These are phyloP conservation scores for Ennomos fuscantarius DNA, from an alignment of 2,888 invertebrate species.

Conservation along the genomic window DNA sequence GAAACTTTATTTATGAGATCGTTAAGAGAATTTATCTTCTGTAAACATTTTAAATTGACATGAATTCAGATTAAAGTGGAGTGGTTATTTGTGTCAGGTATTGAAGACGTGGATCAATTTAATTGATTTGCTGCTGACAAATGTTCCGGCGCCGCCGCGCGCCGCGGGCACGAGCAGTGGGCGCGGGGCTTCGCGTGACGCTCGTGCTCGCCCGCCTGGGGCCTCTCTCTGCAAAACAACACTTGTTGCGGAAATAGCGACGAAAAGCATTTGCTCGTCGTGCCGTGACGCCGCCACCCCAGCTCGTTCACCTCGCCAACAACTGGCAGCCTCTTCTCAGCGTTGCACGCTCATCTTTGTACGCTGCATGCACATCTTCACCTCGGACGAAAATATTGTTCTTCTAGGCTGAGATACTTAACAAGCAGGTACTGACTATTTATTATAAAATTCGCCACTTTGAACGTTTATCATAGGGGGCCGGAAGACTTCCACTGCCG, in stretches of 20 bases:
- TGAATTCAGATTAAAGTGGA: constrained; percentile 17
- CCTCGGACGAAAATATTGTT: not conserved
- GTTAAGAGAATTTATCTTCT: constrained; percentile 8
- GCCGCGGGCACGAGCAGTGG: constrained; percentile 4
- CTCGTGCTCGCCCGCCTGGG: constrained; percentile 63
- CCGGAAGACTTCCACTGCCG: too few relatives aligned
- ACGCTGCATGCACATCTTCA: constrained; percentile 22
- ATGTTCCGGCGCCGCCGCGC: constrained; percentile 21
- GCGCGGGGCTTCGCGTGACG: constrained; percentile 31
- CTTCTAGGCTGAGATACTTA: too few relatives aligned
- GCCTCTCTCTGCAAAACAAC: constrained; percentile 81
- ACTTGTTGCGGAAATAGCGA: constrained; percentile 83
- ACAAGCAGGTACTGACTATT: too few relatives aligned
- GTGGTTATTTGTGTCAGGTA: constrained; percentile 23
- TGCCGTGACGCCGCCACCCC: constrained; percentile 52
- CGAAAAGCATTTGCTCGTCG: constrained; percentile 69
- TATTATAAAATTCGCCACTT: too few relatives aligned
- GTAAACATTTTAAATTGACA: constrained; percentile 16
- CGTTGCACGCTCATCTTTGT: constrained; percentile 36
- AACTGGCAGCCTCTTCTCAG: constrained; percentile 41
- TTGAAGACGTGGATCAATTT: constrained; percentile 25
- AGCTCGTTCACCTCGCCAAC: constrained; percentile 62
- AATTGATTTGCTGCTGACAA: constrained; percentile 33
- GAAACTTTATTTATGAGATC: constrained; percentile 9
- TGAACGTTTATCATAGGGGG: too few relatives aligned